A percentile compares a stretch with the other conserved stretches of the same genome.
Conservation (phyloP, 2,797 vertebrate genomes). For the Schizopygopsis pylzovi region DNA sequence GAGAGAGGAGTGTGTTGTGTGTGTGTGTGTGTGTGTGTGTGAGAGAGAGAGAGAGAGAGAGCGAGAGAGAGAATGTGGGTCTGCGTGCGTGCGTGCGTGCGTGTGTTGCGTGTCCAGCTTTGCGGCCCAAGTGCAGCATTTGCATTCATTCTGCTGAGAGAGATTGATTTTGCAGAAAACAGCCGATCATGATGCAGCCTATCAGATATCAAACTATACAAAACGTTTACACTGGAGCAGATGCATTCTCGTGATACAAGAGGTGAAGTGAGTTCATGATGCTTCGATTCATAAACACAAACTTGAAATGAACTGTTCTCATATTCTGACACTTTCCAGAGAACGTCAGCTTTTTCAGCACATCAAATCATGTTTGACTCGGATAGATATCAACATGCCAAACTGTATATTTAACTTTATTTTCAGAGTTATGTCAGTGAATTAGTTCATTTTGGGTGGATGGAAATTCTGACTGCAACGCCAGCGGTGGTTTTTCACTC, state of each 20-base stretch:
- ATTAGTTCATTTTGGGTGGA: not conserved
- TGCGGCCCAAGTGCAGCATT: not conserved
- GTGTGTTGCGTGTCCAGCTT: no score
- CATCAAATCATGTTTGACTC: not conserved
- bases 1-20: not conserved
- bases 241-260: not conserved
- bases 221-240: not conserved
- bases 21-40: not conserved
- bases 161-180: not conserved
- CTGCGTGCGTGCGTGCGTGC: not conserved
- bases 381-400: not conserved
- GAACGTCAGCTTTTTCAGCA: not conserved
- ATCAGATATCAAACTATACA: not conserved
- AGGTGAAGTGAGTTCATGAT: not conserved
- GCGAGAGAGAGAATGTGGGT: no score
- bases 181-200: not conserved
- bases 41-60: no score
- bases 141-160: not conserved
- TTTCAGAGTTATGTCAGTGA: not conserved
- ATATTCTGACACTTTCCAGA: not conserved
- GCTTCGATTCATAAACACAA: not conserved
- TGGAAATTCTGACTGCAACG: slow-evolving; percentile 6
- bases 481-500: not conserved
- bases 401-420: not conserved
- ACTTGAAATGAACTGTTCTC: not conserved